These are phyloP conservation scores for Ptychoptera contaminata DNA, from an alignment of 2,888 invertebrate species.

Conservation along the genomic window DNA sequence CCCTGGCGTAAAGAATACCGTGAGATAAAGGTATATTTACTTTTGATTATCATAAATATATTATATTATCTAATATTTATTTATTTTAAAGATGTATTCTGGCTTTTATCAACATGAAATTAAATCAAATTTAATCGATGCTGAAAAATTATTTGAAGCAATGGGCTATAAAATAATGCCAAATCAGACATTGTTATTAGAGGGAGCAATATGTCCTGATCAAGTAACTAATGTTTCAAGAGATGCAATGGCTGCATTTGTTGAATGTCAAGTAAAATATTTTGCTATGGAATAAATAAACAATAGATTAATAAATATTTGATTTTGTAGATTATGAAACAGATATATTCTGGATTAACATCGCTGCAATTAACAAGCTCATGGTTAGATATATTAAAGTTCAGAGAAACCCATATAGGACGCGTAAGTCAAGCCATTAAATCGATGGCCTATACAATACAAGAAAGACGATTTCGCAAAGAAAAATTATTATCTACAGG, in stretches of 20 bases:
- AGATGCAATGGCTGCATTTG: slow-evolving; percentile 72
- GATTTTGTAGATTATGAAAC: slow-evolving; percentile 47
- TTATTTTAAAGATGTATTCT: slow-evolving; percentile 51
- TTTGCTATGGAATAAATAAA: slow-evolving; percentile 7
- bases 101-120: slow-evolving; percentile 82
- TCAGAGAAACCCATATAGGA: slow-evolving; percentile 25
- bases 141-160: slow-evolving; percentile 58
- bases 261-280: slow-evolving; percentile 61
- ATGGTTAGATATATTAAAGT: slow-evolving; percentile 48
- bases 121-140: slow-evolving; percentile 61
- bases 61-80: background rate
- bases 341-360: slow-evolving; percentile 54
- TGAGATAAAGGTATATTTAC: slow-evolving; percentile 47
- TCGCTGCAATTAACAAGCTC: slow-evolving; percentile 36
- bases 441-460: slow-evolving; percentile 18
- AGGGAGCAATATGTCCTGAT: slow-evolving; percentile 68
- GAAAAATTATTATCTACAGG: slow-evolving; percentile 16
- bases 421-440: background rate
- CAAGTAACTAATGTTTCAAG: slow-evolving; percentile 61
- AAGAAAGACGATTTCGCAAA: slow-evolving; percentile 21
- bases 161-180: slow-evolving; percentile 64
- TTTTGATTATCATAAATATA: slow-evolving; percentile 1
- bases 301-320: background rate
- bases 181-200: slow-evolving; percentile 38
- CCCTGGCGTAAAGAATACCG: slow-evolving; percentile 83